Conservation (phyloP, 92 coral and sea anemone genomes). For the Meandrina meandrites region DNA sequence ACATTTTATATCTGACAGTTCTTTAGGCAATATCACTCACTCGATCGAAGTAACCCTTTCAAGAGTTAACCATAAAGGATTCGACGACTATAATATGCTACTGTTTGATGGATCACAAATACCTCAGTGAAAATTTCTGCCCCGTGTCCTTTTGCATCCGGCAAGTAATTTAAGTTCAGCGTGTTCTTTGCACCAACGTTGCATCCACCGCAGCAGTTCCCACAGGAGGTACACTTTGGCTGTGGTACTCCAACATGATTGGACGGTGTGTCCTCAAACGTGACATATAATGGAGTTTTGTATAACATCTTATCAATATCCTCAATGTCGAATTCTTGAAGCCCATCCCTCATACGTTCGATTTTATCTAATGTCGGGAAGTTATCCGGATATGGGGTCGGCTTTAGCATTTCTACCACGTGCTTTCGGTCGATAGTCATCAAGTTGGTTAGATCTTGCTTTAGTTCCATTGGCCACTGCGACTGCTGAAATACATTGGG, state of each 20-base stretch:
- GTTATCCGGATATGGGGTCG: slow-evolving; percentile 58
- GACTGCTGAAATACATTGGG: slow-evolving; percentile 49
- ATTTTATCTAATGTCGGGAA: slow-evolving; percentile 29
- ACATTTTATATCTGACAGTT: too few relatives aligned
- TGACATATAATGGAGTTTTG: slow-evolving; percentile 59
- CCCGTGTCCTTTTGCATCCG: slow-evolving; percentile 72
- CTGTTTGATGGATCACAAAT: not conserved
- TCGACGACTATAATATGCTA: too few relatives aligned
- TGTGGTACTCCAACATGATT: slow-evolving; percentile 74
- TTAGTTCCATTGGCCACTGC: slow-evolving; percentile 53
- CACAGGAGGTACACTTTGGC: slow-evolving; percentile 70
- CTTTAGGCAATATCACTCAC: too few relatives aligned
- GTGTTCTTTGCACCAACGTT: slow-evolving; percentile 78
- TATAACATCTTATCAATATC: slow-evolving; percentile 50
- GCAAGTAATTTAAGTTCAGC: slow-evolving; percentile 61
- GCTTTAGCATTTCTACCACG: slow-evolving; percentile 54
- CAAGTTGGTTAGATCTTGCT: slow-evolving; percentile 28
- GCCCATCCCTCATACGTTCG: slow-evolving; percentile 29
- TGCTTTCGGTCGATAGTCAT: slow-evolving; percentile 39
- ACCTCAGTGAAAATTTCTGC: slow-evolving; percentile 70
- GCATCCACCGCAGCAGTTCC: slow-evolving; percentile 73
- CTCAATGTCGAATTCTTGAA: slow-evolving; percentile 50
- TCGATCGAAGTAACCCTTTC: too few relatives aligned
- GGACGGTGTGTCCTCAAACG: slow-evolving; percentile 55
- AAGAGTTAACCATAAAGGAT: too few relatives aligned